Evolutionary conservation across 2,113 vertebrate genomes (phyloP), one percentile per base, ranked within the genome.

Genomic region (Macroglossus sobrinus): DNA sequence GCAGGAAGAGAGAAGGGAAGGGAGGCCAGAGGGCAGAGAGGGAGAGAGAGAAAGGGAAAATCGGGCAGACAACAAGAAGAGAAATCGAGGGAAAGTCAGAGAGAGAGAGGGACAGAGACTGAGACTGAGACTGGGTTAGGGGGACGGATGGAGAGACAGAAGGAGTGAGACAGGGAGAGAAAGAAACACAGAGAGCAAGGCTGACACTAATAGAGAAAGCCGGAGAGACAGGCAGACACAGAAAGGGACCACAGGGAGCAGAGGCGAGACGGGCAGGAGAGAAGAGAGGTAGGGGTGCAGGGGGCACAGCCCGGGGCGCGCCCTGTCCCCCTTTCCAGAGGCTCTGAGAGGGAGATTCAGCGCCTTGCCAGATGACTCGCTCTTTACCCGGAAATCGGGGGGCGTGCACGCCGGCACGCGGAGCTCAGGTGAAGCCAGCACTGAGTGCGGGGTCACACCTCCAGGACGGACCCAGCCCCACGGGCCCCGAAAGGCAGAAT

Each of bases 291-390:
- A 66, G 8, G 33, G 47, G 47, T 50, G 47, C 13, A 3, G 66
- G 7, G 19, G 18, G 7, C 74, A 13, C 8, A 11, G 8, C 33
- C 26, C 45, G 24, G 35, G 57, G 38, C 3, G 26, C 26, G 11
- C 12, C 2, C 30, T 15, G 13, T 50, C 40, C 43, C 16, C 21
- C n/a, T 7, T 22, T 33, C 64, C 75, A 9, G 69, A 38, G 35
- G 61, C 43, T 55, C 40, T 38, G 30, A 71, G 28, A 7, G n/a
- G 0, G 21, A 15, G 28, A 47, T 5, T 30, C 40, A 28, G 74
- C 11, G 4, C 7, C 26, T 40, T 8, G n/a, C 7, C 0, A 38
- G 53, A 7, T 0, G 38, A 74, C 10, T 22, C 0, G 2, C 18
- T 80, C 35, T 82, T 55, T 8, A 55, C 45, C 66, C 7, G 43